These are phyloP conservation scores for Maccullochella peelii DNA, from an alignment of 2,113 vertebrate genomes.

Conservation along the genomic window DNA sequence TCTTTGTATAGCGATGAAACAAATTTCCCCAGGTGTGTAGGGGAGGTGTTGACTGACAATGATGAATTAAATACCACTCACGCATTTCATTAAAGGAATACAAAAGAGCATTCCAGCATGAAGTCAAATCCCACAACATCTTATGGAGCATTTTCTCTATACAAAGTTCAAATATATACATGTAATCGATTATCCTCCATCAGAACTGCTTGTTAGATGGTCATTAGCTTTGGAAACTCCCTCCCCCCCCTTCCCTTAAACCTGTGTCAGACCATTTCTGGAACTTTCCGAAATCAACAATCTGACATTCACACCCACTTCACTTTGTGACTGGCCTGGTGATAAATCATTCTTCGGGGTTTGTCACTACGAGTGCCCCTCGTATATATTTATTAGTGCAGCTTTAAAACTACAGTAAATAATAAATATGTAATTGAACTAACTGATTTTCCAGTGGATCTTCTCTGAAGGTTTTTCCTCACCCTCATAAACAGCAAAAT, in stretches of 20 bases:
- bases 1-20: not conserved
- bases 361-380: too few species aligned
- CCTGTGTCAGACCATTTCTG: not conserved
- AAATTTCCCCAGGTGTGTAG: not conserved
- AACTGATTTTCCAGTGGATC: not conserved
- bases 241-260: too few species aligned
- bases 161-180: not conserved
- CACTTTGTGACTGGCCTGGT: not conserved
- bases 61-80: not conserved
- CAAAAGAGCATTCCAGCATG: not conserved
- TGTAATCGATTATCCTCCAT: not conserved
- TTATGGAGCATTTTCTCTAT: not conserved
- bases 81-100: not conserved
- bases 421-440: not conserved
- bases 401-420: not conserved
- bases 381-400: not conserved
- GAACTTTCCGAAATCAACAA: not conserved
- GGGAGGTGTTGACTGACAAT: not conserved
- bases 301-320: not conserved
- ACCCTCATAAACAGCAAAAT: not conserved
- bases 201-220: not conserved
- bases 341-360: too few species aligned
- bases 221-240: not conserved
- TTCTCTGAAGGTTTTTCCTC: conserved; percentile 3
- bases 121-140: not conserved